Evolutionary conservation across 2,797 vertebrate genomes (phyloP).

Genomic region (Phataginus tetradactyla): DNA sequence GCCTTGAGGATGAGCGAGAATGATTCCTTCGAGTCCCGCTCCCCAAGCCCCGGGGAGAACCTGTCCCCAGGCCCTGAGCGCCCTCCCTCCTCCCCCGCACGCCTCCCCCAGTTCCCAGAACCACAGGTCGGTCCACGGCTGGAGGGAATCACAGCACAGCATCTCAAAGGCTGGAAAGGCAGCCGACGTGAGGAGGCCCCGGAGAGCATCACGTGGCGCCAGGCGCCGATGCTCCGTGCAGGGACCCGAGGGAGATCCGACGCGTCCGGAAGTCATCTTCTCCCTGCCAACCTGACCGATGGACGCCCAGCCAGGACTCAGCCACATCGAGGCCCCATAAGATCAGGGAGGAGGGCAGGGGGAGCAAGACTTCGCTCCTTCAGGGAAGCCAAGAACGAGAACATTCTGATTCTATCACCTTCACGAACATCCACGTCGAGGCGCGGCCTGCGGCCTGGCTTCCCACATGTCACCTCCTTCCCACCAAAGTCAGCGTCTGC

Average conservation of each 20-base stretch:
- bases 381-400: no score
- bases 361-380: accelerated
- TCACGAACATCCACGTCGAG: background rate
- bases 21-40: accelerated
- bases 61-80: background rate
- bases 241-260: no score
- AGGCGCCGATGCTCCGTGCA: no score
- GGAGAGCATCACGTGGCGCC: no score
- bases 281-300: accelerated
- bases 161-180: no score
- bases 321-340: accelerated
- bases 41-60: background rate
- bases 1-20: accelerated
- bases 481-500: accelerated
- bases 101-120: accelerated
- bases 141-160: no score
- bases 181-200: no score
- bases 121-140: no score
- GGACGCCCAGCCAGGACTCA: accelerated
- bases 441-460: background rate
- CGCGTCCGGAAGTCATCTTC: accelerated
- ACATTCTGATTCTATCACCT: no score
- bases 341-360: no score
- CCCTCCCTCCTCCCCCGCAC: accelerated
- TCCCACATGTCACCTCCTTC: accelerated